These are phyloP conservation scores for Lucifuga dentata DNA, from an alignment of 2,113 vertebrate genomes.

Conservation along the genomic window DNA sequence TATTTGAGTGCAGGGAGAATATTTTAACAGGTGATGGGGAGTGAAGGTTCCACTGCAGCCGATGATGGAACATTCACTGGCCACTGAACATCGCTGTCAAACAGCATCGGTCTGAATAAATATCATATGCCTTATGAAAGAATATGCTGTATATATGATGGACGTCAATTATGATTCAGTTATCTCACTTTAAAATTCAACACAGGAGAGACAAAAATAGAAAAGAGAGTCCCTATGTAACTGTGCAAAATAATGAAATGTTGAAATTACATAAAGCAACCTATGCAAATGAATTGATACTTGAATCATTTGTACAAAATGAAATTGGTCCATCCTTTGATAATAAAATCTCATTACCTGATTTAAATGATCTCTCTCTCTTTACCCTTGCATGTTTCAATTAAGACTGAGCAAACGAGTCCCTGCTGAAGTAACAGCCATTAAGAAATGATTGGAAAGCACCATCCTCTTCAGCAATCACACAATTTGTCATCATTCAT, in stretches of 20 bases:
- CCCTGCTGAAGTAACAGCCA: conserved; percentile 7
- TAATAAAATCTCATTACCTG: background rate
- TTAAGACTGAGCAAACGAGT: conserved; percentile 13
- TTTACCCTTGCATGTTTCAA: conserved; percentile 22
- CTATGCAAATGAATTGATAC: conserved; percentile 1
- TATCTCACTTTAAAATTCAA: conserved; percentile 21
- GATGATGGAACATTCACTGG: conserved; percentile 54
- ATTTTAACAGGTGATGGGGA: conserved; percentile 53
- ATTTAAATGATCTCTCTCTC: background rate
- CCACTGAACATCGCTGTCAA: conserved; percentile 36
- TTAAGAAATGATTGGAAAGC: conserved; percentile 33
- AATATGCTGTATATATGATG: background rate
- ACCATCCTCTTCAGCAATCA: conserved; percentile 7
- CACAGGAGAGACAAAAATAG: conserved; percentile 12
- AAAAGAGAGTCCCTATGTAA: background rate
- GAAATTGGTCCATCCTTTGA: conserved; percentile 3
- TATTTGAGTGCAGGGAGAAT: conserved; percentile 49
- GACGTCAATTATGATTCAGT: conserved; percentile 24
- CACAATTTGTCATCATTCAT: conserved; percentile 27
- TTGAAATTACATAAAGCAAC: background rate
- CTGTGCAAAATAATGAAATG: too few species aligned
- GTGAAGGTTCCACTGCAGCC: conserved; percentile 36
- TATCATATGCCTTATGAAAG: conserved; percentile 6
- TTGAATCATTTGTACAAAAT: conserved; percentile 2
- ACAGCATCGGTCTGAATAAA: conserved; percentile 1